Conservation (phyloP, 2,113 vertebrate genomes). For the Salvelinus namaycush region DNA sequence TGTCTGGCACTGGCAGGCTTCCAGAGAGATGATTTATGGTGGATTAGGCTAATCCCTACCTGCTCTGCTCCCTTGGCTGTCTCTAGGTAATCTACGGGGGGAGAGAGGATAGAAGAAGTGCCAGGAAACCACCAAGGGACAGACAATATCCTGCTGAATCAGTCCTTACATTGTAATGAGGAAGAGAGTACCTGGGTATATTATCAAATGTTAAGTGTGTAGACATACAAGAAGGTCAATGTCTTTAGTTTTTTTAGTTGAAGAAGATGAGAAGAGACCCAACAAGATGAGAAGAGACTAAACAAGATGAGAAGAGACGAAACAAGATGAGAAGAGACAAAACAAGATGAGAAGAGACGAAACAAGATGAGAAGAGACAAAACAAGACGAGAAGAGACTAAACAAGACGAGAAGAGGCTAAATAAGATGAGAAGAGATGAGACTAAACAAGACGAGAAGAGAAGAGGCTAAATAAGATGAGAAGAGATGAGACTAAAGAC, state of each 20-base stretch:
- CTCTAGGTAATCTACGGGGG: constrained; percentile 46
- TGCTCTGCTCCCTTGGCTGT: constrained; percentile 46
- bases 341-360: too few relatives aligned
- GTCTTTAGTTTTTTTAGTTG: not conserved
- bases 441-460: too few relatives aligned
- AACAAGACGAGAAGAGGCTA: not conserved
- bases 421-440: too few relatives aligned
- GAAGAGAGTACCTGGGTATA: constrained; percentile 19
- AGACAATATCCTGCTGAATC: too few relatives aligned
- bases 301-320: not conserved
- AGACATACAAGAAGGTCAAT: constrained; percentile 39
- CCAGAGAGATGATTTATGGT: constrained; percentile 55
- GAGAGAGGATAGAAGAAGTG: constrained; percentile 20
- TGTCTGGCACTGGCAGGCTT: constrained; percentile 49
- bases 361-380: too few relatives aligned
- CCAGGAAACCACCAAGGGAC: constrained; percentile 15
- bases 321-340: not conserved
- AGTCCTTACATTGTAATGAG: not conserved
- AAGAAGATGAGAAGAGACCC: not conserved
- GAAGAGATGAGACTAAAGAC: too few relatives aligned
- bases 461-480: too few relatives aligned
- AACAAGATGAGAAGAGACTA: not conserved
- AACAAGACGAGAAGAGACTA: too few relatives aligned
- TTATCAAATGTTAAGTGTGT: constrained; percentile 54
- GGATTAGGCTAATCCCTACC: constrained; percentile 68